phyloP scores from a whole-genome alignment of 1,140 invertebrate genomes.

The Cotesia glomerata region DNA sequence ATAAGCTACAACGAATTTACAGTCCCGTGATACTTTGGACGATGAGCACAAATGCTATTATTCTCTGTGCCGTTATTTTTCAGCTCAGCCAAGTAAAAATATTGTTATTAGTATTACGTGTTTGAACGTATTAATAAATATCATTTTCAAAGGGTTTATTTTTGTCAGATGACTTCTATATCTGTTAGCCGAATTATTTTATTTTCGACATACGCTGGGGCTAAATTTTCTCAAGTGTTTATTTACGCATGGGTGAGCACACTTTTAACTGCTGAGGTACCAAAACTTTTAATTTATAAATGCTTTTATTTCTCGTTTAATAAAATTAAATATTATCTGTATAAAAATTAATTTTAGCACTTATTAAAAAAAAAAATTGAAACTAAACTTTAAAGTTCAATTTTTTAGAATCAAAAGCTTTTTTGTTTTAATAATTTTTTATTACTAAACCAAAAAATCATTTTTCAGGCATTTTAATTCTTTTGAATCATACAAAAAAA shows the following conservation, averaged over 20 bases:
- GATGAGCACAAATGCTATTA: constrained; percentile 34
- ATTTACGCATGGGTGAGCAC: constrained; percentile 20
- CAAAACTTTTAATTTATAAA: background rate
- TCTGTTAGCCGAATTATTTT: constrained; percentile 7
- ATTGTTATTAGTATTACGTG: background rate
- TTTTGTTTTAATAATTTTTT: too few species aligned
- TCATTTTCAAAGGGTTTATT: background rate
- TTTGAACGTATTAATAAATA: background rate
- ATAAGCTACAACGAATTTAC: constrained; percentile 37
- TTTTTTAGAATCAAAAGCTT: too few species aligned
- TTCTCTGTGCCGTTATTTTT: constrained; percentile 38
- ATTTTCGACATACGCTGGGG: constrained; percentile 12
- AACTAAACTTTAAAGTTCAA: too few species aligned
- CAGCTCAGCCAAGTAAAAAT: constrained; percentile 12
- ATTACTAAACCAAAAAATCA: too few species aligned
- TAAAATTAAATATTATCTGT: too few species aligned
- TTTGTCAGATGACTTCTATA: constrained; percentile 11
- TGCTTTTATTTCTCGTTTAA: too few species aligned
- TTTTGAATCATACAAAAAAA: too few species aligned
- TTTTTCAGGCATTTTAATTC: too few species aligned
- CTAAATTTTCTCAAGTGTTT: constrained; percentile 23
- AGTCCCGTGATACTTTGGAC: constrained; percentile 37
- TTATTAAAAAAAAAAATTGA: too few species aligned
- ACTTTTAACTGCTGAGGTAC: constrained; percentile 23
- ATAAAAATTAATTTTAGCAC: too few species aligned